Percentiles rank a stretch among this genome's conserved stretches.
Conservation (phyloP, 30 jellyfish, hydroid and myxozoan genomes). For the Phacellophora camtschatica region DNA sequence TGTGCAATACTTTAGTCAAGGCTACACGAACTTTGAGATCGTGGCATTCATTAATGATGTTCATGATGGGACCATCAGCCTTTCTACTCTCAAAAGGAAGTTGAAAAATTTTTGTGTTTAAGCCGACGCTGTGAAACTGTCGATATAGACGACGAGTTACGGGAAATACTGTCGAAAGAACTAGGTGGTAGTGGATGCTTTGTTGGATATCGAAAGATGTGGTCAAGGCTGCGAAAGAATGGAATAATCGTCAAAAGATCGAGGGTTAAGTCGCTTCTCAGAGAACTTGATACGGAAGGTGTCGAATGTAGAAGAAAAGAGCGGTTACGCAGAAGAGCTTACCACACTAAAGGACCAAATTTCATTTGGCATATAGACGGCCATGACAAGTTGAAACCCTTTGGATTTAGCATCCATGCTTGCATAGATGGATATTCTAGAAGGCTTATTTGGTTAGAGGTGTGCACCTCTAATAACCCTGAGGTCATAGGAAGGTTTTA, state of each 20-base stretch:
- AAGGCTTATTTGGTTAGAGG: conserved; percentile 63
- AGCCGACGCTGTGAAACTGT: conserved; percentile 2
- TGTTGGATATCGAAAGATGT: conserved; percentile 46
- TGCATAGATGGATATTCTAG: conserved; percentile 74
- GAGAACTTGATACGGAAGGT: conserved; percentile 63
- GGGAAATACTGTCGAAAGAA: conserved; percentile 19
- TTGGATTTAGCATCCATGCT: conserved; percentile 64
- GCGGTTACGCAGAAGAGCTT: conserved; percentile 37
- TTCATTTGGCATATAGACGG: conserved; percentile 68
- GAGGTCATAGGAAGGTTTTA: conserved; percentile 41
- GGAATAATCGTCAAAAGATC: conserved; percentile 27
- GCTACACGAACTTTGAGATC: conserved; percentile 51
- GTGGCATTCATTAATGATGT: conserved; percentile 18
- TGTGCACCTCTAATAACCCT: conserved; percentile 40
- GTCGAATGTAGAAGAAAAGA: conserved; percentile 18
- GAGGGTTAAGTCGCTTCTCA: conserved; percentile 14
- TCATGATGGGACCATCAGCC: conserved; percentile 35
- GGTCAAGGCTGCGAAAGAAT: background rate
- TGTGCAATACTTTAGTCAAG: conserved; percentile 36
- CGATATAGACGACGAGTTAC: conserved; percentile 15
- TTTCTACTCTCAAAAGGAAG: conserved; percentile 46
- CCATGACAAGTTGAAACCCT: conserved; percentile 58
- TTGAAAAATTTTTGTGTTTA: conserved; percentile 18
- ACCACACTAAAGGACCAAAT: conserved; percentile 58
- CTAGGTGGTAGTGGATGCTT: conserved; percentile 45